Percentiles rank a stretch among this genome's conserved stretches.
phyloP scores from a whole-genome alignment of 2,797 vertebrate genomes.

The Eospalax fontanierii region DNA sequence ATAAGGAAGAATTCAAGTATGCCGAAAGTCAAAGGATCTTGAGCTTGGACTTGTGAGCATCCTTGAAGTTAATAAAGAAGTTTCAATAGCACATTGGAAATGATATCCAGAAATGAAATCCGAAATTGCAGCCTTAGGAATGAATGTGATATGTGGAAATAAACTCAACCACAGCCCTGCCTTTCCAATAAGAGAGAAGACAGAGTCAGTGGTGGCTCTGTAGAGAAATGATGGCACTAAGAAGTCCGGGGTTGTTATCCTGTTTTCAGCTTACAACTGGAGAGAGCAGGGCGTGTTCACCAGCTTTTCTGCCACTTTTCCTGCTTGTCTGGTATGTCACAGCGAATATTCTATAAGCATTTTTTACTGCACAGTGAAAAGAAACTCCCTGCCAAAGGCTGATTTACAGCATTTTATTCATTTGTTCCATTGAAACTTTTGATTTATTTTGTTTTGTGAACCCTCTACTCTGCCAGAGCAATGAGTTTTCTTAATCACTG shows the following conservation, averaged over 20 bases:
- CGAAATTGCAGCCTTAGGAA: neutral
- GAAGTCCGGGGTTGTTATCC: neutral
- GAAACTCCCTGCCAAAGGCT: neutral
- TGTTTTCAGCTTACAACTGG: no score
- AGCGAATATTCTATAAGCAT: constrained; percentile 7
- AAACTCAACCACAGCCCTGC: neutral
- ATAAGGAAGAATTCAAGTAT: neutral
- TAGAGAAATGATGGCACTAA: neutral
- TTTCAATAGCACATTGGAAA: neutral
- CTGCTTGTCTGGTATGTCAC: neutral
- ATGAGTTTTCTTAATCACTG: no score
- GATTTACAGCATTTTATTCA: neutral
- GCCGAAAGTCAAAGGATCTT: neutral
- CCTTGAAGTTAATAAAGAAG: neutral
- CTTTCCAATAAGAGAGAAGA: neutral
- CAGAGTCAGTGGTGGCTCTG: neutral
- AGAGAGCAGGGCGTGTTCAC: neutral
- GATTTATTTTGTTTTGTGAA: no score
- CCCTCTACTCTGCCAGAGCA: no score
- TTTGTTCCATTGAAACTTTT: neutral
- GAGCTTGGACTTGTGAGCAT: neutral
- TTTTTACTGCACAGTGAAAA: constrained; percentile 25
- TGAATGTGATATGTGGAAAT: neutral
- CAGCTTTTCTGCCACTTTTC: neutral
- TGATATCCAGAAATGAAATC: neutral